phyloP scores from a whole-genome alignment of 92 coral and sea anemone genomes.

The Palythoa grandis region DNA sequence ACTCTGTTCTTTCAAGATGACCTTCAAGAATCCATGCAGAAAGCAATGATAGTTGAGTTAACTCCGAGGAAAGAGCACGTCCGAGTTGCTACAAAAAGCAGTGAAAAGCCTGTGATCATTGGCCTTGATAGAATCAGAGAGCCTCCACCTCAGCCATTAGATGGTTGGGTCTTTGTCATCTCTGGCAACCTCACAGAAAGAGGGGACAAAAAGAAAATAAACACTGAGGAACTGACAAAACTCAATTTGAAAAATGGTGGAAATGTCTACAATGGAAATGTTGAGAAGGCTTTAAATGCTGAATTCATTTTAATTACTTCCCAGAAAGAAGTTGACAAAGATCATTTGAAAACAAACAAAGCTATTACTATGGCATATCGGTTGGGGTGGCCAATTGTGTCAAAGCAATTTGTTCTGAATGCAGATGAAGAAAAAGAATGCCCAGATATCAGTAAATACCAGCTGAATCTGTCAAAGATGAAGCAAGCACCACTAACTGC shows the following conservation, averaged over 20 bases:
- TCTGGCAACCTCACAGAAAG: slow-evolving; percentile 33
- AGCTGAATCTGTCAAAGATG: slow-evolving; percentile 18
- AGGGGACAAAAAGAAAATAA: slow-evolving; percentile 41
- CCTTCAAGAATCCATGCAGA: neutral
- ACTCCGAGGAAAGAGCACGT: slow-evolving; percentile 18
- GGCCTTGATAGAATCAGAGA: slow-evolving; percentile 19
- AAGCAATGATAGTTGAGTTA: slow-evolving; percentile 6
- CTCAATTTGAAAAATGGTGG: slow-evolving; percentile 35
- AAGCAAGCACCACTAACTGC: slow-evolving; percentile 20
- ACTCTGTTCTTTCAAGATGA: slow-evolving; percentile 1
- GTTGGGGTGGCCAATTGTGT: slow-evolving; percentile 31
- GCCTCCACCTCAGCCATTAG: slow-evolving; percentile 40
- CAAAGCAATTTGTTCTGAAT: slow-evolving; percentile 3
- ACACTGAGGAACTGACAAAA: slow-evolving; percentile 22
- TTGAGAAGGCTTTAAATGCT: slow-evolving; percentile 40
- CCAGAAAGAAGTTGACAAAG: neutral
- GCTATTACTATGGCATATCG: slow-evolving; percentile 32
- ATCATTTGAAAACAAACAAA: slow-evolving; percentile 34
- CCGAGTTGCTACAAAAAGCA: slow-evolving; percentile 10
- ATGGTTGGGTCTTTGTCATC: slow-evolving; percentile 40
- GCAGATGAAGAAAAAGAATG: slow-evolving; percentile 11
- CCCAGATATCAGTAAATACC: slow-evolving; percentile 14
- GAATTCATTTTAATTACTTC: slow-evolving; percentile 6
- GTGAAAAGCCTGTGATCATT: slow-evolving; percentile 7
- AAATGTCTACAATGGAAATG: slow-evolving; percentile 21